Base-by-base conservation (phyloP, 2,113 vertebrate species). In the Cephalopholis sonnerati region DNA sequence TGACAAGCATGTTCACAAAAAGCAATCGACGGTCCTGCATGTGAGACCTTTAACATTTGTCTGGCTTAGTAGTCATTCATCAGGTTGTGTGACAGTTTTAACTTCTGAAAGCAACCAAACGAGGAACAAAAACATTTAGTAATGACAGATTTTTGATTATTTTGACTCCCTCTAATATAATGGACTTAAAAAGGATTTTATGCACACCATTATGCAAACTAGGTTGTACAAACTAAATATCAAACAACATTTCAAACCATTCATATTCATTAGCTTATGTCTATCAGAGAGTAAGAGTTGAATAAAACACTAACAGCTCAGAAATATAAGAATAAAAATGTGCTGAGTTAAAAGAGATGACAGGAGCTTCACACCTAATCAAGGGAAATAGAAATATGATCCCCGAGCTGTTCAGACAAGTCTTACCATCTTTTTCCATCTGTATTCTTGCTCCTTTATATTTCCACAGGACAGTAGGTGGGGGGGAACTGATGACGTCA, bases 381-480 rank as follows among this genome's bases (percentile, higher is more conserved):
- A 22, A 51, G 6, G 57, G n/a, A 68, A 48, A 63, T 5, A 18
- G 36, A 50, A 44, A 77, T 25, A 24, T 62, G 29, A 51, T 53
- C 18, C 20, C 7, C 5, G 24, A n/a, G 50, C 13, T 50, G 41
- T 18, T 62, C 44, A 67, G 68, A 36, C 22, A 69, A 39, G 36
- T 80, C 96, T 96, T 91, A 99, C 98, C 98, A 15, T 99, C 98
- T 94, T 99, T 99, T 71, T 98, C 97, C 76, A 97, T 94, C 85
- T 97, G 94, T 66, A 99, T 97, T 74, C 96, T 97, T 29, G 92
- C 92, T 83, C 96, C 96, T 92, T 97, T 97, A 89, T 97, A 97
- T 79, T 98, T 98, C 98, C 98, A 99, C 89, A 97, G 95, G 89
- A 99, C 96, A 27, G 96, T 96, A 12, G 98, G 97, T 10, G 97